These are phyloP conservation scores for Turnix velox DNA, from an alignment of 2,113 vertebrate genomes.

Conservation along the genomic window DNA sequence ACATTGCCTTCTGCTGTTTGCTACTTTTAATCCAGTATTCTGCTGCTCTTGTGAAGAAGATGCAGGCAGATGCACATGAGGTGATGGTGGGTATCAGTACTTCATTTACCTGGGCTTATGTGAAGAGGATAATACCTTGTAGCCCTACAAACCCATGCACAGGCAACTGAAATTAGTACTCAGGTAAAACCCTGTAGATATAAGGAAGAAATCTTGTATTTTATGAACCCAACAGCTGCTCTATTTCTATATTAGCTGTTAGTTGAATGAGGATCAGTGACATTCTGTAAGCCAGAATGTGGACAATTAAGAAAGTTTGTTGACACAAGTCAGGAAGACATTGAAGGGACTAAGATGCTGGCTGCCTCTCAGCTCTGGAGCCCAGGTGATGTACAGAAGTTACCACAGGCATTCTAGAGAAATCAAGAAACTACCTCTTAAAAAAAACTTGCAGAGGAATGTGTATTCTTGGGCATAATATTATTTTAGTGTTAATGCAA, in stretches of 20 bases:
- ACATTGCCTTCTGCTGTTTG: background rate
- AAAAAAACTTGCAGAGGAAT: background rate
- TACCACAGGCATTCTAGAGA: background rate
- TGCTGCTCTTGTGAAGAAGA: background rate
- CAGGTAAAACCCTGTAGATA: background rate
- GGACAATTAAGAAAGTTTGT: background rate
- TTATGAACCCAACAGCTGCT: background rate
- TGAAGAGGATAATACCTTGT: background rate
- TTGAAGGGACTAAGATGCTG: background rate
- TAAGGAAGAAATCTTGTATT: background rate
- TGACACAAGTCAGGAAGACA: background rate
- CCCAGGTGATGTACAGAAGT: background rate
- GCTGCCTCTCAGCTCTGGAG: background rate
- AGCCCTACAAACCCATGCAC: background rate
- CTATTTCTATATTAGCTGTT: background rate
- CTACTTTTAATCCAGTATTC: background rate
- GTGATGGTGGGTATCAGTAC: background rate
- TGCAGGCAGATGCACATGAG: background rate
- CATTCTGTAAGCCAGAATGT: background rate
- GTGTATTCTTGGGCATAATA: background rate
- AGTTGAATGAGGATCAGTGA: background rate
- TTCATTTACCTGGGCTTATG: background rate
- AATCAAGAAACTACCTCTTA: background rate
- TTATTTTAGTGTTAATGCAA: background rate
- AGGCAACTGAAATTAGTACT: background rate